Base-by-base conservation (phyloP, 2,113 vertebrate species). In the Caloenas nicobarica region DNA sequence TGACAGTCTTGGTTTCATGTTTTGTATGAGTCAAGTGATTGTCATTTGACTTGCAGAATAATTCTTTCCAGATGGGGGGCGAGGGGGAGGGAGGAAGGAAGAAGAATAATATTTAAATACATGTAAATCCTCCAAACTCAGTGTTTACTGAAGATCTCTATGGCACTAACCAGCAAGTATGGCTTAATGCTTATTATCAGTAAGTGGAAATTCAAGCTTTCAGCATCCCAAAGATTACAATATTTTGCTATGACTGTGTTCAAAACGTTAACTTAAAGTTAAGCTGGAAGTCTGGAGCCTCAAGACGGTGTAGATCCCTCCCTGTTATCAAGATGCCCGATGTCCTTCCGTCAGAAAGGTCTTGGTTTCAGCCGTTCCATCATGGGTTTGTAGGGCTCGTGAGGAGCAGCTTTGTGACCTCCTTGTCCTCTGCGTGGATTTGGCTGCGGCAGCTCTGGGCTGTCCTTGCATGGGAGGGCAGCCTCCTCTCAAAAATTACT, bases 21-120 rank as follows among this genome's bases (percentile, higher is more conserved):
- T 82, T 77, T 78, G 81, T 90, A 24, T 86, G 91, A 96, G 85
- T 90, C 93, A 96, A 94, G n/a, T 94, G 85, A 88, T 77, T 96
- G 91, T 65, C 82, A 86, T 94, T 88, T 62, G 71, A 82, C 71
- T 95, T 90, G 85, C 62, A 88, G 77, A 94, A 78, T 82, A 94
- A 96, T 91, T 90, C 78, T 93, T 96, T 94, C 93, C 91, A 91
- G 87, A 86, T 89, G 68, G 62, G 58, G 66, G 23, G 40, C 25
- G 78, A 62, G 51, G 33, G 34, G 58, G 34, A 72, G 65, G 65
- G 53, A 82, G 46, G 44, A 87, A 68, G 74, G 62, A 70, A 48
- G 38, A 65, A 60, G n/a, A 73, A 66, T 51, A 88, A 54, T 89
- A 80, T 82, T 91, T 91, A 93, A 93, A 78, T 83, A 44, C 48